Conservation (phyloP, 2,797 vertebrate species). For the Eidolon dupreanum region DNA sequence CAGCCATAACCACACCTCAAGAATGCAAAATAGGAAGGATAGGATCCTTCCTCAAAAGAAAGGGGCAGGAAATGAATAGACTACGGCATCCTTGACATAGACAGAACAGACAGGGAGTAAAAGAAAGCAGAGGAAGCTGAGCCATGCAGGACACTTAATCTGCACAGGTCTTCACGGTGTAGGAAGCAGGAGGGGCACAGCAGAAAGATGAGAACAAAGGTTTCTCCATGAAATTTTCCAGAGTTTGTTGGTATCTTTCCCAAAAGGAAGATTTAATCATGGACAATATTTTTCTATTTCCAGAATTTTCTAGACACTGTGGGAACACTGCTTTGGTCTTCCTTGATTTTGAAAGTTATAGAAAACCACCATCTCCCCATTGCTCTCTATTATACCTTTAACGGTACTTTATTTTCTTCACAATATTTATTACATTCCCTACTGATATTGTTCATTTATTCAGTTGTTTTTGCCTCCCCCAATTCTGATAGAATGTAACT, state of each 20-base stretch:
- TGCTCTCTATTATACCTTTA: neutral
- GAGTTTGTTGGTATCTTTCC: neutral
- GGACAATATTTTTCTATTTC: neutral
- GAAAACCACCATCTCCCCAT: neutral
- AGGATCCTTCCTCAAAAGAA: neutral
- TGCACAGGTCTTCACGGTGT: too few relatives aligned
- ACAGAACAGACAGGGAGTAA: neutral
- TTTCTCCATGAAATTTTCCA: neutral
- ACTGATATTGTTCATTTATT: neutral
- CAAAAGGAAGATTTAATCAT: neutral
- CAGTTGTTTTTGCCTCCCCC: neutral
- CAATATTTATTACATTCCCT: neutral
- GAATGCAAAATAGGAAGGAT: neutral
- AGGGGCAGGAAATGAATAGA: neutral
- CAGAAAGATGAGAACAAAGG: neutral
- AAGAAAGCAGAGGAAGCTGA: neutral
- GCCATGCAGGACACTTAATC: fast-evolving
- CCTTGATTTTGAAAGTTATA: neutral
- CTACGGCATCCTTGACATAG: neutral
- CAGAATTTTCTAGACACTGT: neutral
- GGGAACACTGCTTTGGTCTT: neutral
- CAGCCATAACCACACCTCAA: neutral
- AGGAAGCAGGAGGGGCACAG: fast-evolving
- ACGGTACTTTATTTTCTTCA: neutral
- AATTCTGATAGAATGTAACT: neutral